Evolutionary conservation across 2,797 vertebrate species (phyloP).

Genomic region (Microctenopoma stevenorrisi): DNA sequence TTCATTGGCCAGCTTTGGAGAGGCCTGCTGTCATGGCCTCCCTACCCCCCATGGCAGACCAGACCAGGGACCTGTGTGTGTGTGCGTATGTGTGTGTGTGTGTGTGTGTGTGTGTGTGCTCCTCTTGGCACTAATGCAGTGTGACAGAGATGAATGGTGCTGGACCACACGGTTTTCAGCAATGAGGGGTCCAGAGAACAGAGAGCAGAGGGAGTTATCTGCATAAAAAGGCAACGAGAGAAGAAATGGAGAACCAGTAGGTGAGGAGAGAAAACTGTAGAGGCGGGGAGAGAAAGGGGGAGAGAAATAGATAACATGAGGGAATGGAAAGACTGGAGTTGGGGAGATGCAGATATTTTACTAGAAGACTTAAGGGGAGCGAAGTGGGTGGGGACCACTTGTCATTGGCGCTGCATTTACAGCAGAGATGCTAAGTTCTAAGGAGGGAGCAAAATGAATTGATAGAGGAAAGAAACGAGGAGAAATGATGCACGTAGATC

Average conservation of each 20-base stretch:
- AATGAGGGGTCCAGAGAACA: conserved; percentile 56
- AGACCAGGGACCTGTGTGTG: conserved; percentile 55
- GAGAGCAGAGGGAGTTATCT: conserved; percentile 63
- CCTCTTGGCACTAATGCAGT: conserved; percentile 76
- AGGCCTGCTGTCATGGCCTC: conserved; percentile 77
- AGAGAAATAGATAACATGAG: conserved; percentile 27
- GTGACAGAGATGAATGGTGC: conserved; percentile 84
- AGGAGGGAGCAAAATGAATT: conserved; percentile 17
- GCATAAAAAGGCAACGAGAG: conserved; percentile 62
- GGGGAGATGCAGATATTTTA: conserved; percentile 41
- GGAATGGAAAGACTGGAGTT: conserved; percentile 8
- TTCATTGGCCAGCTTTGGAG: conserved; percentile 79
- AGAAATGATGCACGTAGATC: not conserved
- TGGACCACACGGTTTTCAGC: conserved; percentile 72
- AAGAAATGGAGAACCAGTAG: conserved; percentile 37
- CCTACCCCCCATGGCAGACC: conserved; percentile 68
- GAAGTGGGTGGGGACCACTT: conserved; percentile 3
- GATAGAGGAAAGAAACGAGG: not conserved
- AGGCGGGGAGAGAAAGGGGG: conserved; percentile 9
- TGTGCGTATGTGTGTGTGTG: conserved; percentile 13
- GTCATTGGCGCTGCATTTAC: conserved; percentile 19
- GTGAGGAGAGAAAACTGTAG: conserved; percentile 29
- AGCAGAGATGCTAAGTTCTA: not conserved
- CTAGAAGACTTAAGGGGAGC: not conserved
- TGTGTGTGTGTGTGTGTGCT: conserved; percentile 40